Percentiles rank a stretch among this genome's conserved stretches.
Evolutionary conservation across 2,888 invertebrate genomes (phyloP).

Genomic region (Lymantria dispar): DNA sequence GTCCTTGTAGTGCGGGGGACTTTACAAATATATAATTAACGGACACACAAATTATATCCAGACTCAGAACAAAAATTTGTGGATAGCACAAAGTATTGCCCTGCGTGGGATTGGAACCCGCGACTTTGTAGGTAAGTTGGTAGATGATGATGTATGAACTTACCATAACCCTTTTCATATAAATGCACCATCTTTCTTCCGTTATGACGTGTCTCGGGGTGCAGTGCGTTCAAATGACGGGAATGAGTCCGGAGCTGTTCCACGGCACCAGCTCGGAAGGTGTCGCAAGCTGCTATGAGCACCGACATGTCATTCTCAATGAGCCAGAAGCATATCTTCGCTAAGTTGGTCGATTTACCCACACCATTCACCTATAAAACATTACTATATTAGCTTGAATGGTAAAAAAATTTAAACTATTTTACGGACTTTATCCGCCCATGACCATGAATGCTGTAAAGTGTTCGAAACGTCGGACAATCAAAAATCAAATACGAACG

Average conservation of each 20-base stretch:
- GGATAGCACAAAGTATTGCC: too few species aligned
- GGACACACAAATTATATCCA: too few species aligned
- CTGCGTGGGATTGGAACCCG: too few species aligned
- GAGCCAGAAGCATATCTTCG: conserved; percentile 99
- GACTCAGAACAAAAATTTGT: too few species aligned
- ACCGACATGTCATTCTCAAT: conserved; percentile 98
- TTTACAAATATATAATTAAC: too few species aligned
- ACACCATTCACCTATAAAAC: conserved; percentile 92
- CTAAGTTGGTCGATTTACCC: conserved; percentile 99
- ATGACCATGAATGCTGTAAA: too few species aligned
- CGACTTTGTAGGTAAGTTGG: too few species aligned
- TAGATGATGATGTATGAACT: conserved; percentile 7
- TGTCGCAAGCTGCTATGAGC: conserved; percentile 99
- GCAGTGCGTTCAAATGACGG: conserved; percentile 95
- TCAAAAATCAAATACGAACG: too few species aligned
- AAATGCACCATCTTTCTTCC: conserved; percentile 93
- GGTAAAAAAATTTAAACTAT: too few species aligned
- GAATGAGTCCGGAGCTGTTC: conserved; percentile 98
- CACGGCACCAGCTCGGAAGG: conserved; percentile 99
- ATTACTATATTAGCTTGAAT: neutral
- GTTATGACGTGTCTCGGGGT: conserved; percentile 88
- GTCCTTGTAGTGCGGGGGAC: too few species aligned
- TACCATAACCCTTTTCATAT: conserved; percentile 98
- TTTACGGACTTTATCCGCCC: too few species aligned
- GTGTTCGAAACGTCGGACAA: too few species aligned